phyloP scores from a whole-genome alignment of 2,113 vertebrate genomes.

The Nibea albiflora region DNA sequence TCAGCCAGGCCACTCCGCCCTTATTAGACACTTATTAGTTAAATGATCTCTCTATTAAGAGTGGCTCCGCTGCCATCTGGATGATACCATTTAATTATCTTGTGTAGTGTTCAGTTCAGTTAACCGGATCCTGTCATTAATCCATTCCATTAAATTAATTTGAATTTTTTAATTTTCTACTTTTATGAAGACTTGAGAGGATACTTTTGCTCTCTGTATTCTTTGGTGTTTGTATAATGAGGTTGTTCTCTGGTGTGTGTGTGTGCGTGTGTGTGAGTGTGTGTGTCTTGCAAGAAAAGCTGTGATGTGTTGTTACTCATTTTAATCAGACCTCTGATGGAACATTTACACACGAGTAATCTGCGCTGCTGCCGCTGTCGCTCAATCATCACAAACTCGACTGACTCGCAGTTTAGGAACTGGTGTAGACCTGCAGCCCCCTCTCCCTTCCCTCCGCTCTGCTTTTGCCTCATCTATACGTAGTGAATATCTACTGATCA shows the following conservation, averaged over 20 bases:
- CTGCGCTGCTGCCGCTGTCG: constrained; percentile 39
- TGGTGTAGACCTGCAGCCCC: background rate
- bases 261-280: constrained; percentile 14
- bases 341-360: constrained; percentile 30
- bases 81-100: constrained; percentile 34
- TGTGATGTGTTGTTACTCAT: constrained; percentile 37
- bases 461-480: constrained; percentile 15
- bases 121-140: constrained; percentile 12
- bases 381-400: constrained; percentile 19
- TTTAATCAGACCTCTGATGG: constrained; percentile 40
- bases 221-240: constrained; percentile 44
- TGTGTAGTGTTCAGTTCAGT: background rate
- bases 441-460: background rate
- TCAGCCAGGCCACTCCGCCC: constrained; percentile 11
- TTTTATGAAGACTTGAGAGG: constrained; percentile 27
- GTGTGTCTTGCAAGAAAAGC: constrained; percentile 30
- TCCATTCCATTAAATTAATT: constrained; percentile 28
- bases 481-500: constrained; percentile 7
- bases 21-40: constrained; percentile 32
- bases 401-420: background rate
- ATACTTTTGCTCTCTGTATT: constrained; percentile 9
- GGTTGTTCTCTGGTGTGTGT: constrained; percentile 31
- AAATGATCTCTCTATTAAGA: constrained; percentile 18
- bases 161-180: constrained; percentile 22
- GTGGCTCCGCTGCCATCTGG: constrained; percentile 24